Conservation (phyloP, 2,113 vertebrate species). For the Anseranas semipalmata region DNA sequence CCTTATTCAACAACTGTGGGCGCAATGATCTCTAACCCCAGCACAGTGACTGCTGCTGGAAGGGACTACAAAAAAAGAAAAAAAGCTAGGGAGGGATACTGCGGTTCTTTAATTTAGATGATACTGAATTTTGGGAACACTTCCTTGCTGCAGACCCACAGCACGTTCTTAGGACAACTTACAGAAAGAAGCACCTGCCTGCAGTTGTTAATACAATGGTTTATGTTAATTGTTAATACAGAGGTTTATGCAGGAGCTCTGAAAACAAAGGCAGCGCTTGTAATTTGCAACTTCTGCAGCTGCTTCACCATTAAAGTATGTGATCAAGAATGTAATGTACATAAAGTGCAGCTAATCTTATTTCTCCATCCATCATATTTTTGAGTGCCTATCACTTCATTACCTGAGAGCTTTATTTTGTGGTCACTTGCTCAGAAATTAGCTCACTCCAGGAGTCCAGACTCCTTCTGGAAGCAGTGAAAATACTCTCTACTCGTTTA, state of each 20-base stretch:
- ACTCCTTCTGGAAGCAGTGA: background rate
- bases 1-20: background rate
- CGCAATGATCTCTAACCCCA: background rate
- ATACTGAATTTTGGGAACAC: background rate
- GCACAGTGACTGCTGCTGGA: background rate
- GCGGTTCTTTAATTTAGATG: background rate
- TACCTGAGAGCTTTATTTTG: background rate
- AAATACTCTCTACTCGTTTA: constrained; percentile 9
- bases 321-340: constrained; percentile 1
- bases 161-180: background rate
- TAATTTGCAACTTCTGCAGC: constrained; percentile 15
- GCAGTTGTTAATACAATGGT: background rate
- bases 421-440: background rate
- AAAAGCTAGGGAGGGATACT: background rate
- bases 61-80: background rate
- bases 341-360: background rate
- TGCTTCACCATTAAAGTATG: background rate
- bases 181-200: background rate
- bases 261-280: constrained; percentile 2
- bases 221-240: background rate
- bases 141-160: background rate
- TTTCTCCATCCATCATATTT: constrained; percentile 6
- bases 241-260: background rate
- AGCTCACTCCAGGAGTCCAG: background rate
- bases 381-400: background rate